Conservation (phyloP, 2,797 vertebrate species). For the Dendrocincla tyrannina region DNA sequence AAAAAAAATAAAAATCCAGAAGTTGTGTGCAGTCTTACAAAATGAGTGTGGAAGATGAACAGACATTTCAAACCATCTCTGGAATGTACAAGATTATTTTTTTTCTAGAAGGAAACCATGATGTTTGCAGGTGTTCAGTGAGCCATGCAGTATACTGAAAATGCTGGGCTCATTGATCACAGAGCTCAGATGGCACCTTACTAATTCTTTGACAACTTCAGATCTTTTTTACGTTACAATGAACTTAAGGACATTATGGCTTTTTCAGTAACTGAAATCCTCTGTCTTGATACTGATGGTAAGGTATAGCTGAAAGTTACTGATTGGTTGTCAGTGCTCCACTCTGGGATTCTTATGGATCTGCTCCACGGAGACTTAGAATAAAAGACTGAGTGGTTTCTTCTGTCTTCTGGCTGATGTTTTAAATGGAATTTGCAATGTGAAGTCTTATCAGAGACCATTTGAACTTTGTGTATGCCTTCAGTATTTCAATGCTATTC, state of each 20-base stretch:
- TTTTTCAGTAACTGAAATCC: background rate
- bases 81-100: background rate
- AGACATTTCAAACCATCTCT: background rate
- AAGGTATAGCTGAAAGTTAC: background rate
- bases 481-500: background rate
- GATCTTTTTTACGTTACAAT: background rate
- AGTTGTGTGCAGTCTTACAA: background rate
- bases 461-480: background rate
- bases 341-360: background rate
- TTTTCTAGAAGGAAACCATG: background rate
- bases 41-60: background rate
- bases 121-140: background rate
- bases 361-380: background rate
- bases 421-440: background rate
- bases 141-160: background rate
- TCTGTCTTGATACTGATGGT: background rate
- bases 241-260: background rate
- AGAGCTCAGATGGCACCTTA: background rate
- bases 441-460: background rate
- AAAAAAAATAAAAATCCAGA: background rate
- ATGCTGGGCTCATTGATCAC: rapidly evolving
- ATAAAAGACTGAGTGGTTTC: background rate
- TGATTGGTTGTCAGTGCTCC: background rate
- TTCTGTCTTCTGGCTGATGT: background rate
- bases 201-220: background rate